Evolutionary conservation across 2,797 vertebrate genomes (phyloP).

Genomic region (Smutsia temminckii): DNA sequence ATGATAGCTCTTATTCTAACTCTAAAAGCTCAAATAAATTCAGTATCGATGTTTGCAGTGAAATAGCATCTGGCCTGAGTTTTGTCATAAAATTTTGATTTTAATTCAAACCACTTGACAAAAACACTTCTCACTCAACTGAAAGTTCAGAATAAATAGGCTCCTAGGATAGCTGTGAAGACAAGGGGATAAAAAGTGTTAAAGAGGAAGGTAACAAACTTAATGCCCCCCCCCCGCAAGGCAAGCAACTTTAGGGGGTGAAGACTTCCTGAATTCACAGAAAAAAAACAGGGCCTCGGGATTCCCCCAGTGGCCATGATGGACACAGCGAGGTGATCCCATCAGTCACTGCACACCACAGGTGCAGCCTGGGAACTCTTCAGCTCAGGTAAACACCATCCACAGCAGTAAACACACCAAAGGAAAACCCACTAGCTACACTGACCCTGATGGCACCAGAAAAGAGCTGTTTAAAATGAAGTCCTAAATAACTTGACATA

Average conservation of each 20-base stretch:
- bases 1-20: neutral
- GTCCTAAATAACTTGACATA: neutral
- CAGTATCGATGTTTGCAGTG: neutral
- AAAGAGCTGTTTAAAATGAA: neutral
- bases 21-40: neutral
- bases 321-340: rapidly evolving
- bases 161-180: neutral
- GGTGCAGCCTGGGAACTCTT: neutral
- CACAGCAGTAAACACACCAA: neutral
- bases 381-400: neutral
- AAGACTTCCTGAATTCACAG: neutral
- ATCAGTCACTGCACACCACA: neutral
- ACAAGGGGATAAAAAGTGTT: neutral
- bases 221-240: neutral
- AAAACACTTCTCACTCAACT: neutral
- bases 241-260: rapidly evolving
- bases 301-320: neutral
- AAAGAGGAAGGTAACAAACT: neutral
- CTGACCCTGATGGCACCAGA: neutral
- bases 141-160: neutral
- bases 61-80: neutral
- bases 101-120: neutral
- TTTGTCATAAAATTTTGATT: conserved; percentile 4
- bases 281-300: neutral
- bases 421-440: neutral